phyloP scores from a whole-genome alignment of 1,140 invertebrate genomes.

The Scaptodrosophila lebanonensis region DNA sequence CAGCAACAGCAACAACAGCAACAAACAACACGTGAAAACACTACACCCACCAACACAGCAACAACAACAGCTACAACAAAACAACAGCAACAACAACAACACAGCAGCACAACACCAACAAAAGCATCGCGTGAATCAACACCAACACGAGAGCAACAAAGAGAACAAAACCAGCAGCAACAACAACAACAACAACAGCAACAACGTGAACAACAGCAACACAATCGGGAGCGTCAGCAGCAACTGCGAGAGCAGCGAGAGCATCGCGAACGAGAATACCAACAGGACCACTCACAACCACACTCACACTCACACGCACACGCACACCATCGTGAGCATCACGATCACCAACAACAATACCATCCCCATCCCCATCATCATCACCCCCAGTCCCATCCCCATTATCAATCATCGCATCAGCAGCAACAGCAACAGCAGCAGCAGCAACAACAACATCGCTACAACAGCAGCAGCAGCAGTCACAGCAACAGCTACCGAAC shows the following conservation, averaged over 20 bases:
- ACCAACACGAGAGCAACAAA: constrained; percentile 49
- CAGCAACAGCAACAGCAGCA: constrained; percentile 52
- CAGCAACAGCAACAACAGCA: constrained; percentile 17
- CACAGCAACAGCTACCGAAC: constrained; percentile 61
- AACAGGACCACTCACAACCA: constrained; percentile 22
- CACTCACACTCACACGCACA: constrained; percentile 6
- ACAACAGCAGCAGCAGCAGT: constrained; percentile 42
- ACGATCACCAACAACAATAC: constrained; percentile 28
- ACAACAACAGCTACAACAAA: constrained; percentile 18
- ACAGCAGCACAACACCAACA: constrained; percentile 52
- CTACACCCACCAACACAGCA: constrained; percentile 28
- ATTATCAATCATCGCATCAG: constrained; percentile 35
- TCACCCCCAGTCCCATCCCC: constrained; percentile 28
- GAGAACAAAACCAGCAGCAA: constrained; percentile 24
- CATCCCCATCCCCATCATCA: constrained; percentile 34
- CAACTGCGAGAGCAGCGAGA: constrained; percentile 36
- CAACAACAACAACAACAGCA: constrained; percentile 42
- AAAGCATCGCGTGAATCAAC: constrained; percentile 60
- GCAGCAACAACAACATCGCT: constrained; percentile 50
- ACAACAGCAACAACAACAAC: constrained; percentile 31
- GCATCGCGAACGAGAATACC: constrained; percentile 42
- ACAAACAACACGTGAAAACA: constrained; percentile 16
- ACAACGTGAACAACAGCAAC: constrained; percentile 32
- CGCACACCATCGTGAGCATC: constrained; percentile 29
- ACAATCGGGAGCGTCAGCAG: constrained; percentile 37